Conservation (phyloP, 2,888 invertebrate genomes). For the Nemapogon koenigi region DNA sequence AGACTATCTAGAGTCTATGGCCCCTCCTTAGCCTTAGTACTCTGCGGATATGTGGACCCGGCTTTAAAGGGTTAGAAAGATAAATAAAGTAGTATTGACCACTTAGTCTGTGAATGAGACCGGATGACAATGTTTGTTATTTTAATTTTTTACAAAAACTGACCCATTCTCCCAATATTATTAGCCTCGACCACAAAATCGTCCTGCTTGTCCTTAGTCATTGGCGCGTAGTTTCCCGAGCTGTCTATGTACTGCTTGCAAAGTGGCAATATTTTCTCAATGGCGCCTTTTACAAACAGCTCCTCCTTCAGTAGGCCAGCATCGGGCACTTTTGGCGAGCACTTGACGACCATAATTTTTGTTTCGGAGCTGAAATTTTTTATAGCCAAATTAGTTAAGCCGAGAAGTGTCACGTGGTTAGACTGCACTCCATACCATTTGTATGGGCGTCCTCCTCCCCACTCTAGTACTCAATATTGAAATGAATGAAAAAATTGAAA, state of each 20-base stretch:
- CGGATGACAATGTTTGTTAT: background rate
- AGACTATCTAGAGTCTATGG: no score
- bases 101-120: background rate
- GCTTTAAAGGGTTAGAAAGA: no score
- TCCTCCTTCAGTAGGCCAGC: constrained; percentile 73
- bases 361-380: constrained; percentile 79
- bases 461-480: no score
- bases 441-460: no score
- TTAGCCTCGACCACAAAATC: constrained; percentile 83
- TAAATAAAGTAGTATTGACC: background rate
- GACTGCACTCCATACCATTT: no score
- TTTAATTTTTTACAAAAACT: constrained; percentile 17
- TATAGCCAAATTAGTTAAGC: background rate
- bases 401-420: no score
- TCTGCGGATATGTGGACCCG: no score
- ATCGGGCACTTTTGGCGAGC: constrained; percentile 79
- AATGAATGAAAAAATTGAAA: no score
- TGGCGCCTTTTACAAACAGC: constrained; percentile 93
- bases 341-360: constrained; percentile 98
- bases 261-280: constrained; percentile 87
- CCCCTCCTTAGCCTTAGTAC: no score
- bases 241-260: constrained; percentile 81
- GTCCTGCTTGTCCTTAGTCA: constrained; percentile 82
- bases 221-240: constrained; percentile 73
- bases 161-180: constrained; percentile 86